A percentile compares a stretch with the other conserved stretches of the same genome.
Conservation (phyloP, 2,888 invertebrate genomes). For the Aphrophora alni region DNA sequence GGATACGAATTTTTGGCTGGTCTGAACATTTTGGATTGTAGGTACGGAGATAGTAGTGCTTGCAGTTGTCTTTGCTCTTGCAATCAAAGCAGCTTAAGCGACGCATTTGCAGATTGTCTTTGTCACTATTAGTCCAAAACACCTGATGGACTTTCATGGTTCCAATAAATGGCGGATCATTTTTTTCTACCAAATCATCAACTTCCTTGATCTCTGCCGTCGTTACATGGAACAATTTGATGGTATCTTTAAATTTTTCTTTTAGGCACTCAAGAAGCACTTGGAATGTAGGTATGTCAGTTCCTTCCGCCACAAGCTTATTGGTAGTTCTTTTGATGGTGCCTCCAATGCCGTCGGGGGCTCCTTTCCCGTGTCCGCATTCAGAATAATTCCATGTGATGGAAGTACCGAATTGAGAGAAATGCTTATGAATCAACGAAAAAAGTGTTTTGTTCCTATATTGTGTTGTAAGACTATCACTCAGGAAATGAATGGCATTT, state of each 20-base stretch:
- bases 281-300: not conserved
- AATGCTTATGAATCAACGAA: not conserved
- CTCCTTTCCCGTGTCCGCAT: slow-evolving; percentile 22
- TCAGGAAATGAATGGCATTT: slow-evolving; percentile 11
- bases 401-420: not conserved
- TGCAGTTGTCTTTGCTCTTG: not conserved
- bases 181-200: not conserved
- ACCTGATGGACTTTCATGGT: not conserved
- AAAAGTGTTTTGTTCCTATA: slow-evolving; percentile 11
- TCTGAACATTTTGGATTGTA: not conserved
- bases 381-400: slow-evolving; percentile 6
- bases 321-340: not conserved
- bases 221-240: not conserved
- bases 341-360: slow-evolving; percentile 19
- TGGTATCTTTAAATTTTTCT: not conserved
- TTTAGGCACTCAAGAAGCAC: not conserved
- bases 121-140: no score
- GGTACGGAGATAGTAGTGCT: not conserved
- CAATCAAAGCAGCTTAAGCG: not conserved
- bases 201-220: not conserved
- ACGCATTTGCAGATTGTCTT: not conserved
- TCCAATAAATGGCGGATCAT: not conserved
- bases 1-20: not conserved
- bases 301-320: slow-evolving; percentile 12
- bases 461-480: slow-evolving; percentile 24